Percentiles rank a stretch among this genome's conserved stretches.
Evolutionary conservation across 2,113 vertebrate species (phyloP).

Genomic region (Hepsetus odoe): DNA sequence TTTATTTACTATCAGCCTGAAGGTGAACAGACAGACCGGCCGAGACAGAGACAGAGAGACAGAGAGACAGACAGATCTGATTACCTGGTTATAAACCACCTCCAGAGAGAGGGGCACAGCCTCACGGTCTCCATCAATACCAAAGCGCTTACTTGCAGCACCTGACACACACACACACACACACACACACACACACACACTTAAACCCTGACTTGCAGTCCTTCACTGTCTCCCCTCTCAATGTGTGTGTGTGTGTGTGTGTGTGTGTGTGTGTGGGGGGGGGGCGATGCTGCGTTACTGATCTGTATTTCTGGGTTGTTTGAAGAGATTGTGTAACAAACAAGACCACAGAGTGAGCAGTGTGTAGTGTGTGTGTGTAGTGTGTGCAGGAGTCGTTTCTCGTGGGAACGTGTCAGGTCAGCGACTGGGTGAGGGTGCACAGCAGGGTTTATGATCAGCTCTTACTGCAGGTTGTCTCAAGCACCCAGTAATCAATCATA

Average conservation of each 20-base stretch:
- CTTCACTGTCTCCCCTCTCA: background rate
- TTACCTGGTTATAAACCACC: slow-evolving; percentile 89
- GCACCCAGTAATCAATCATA: too few relatives aligned
- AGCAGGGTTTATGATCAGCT: background rate
- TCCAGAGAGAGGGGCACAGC: slow-evolving; percentile 92
- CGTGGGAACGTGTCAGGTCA: background rate
- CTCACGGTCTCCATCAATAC: slow-evolving; percentile 93
- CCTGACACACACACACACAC: slow-evolving; percentile 69
- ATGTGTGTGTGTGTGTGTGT: too few relatives aligned
- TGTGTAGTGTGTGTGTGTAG: background rate
- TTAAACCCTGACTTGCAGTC: background rate
- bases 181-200: slow-evolving; percentile 24
- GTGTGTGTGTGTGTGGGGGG: too few relatives aligned
- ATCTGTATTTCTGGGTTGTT: background rate
- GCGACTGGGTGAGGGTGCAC: background rate
- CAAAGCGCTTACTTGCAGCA: slow-evolving; percentile 90
- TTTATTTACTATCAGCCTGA: too few relatives aligned
- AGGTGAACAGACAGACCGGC: too few relatives aligned
- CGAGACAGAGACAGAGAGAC: background rate
- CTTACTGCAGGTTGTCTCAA: background rate
- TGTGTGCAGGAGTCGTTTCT: background rate
- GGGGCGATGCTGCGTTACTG: too few relatives aligned
- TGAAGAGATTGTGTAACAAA: background rate
- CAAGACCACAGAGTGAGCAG: background rate
- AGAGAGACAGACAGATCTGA: background rate